Evolutionary conservation across 2,797 vertebrate genomes (phyloP).

Genomic region (Pogoniulus pusillus): DNA sequence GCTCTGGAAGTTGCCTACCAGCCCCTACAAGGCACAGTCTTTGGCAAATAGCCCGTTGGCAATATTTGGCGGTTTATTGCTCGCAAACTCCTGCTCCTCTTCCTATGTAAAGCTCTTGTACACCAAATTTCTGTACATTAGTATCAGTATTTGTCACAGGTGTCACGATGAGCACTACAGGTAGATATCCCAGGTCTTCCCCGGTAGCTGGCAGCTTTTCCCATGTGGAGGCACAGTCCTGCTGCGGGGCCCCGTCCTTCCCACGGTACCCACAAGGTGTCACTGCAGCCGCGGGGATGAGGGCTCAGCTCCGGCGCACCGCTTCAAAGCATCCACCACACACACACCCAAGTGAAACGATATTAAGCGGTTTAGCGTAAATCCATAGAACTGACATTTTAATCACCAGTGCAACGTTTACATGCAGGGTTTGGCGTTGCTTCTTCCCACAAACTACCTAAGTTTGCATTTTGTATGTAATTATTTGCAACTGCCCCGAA

Average conservation of each 20-base stretch:
- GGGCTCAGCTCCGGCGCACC: too few species aligned
- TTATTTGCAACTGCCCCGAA: too few species aligned
- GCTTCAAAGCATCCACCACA: neutral
- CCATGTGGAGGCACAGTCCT: neutral
- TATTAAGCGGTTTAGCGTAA: neutral
- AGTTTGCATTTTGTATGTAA: neutral
- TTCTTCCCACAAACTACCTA: neutral
- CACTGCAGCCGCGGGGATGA: constrained; percentile 55
- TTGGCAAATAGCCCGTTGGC: neutral
- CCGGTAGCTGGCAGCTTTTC: neutral
- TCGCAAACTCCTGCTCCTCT: rapidly evolving
- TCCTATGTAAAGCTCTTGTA: rapidly evolving
- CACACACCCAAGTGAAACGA: too few species aligned
- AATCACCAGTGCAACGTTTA: neutral
- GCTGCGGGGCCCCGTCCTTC: neutral
- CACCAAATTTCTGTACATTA: rapidly evolving
- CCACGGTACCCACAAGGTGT: constrained; percentile 50
- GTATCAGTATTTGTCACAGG: rapidly evolving
- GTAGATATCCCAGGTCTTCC: rapidly evolving
- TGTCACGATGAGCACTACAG: rapidly evolving
- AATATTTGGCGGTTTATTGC: rapidly evolving
- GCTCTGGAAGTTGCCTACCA: neutral
- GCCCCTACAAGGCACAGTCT: neutral
- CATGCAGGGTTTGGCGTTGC: neutral
- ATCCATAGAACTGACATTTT: rapidly evolving